Evolutionary conservation across 2,888 invertebrate species (phyloP).

Genomic region (Pomacea canaliculata): DNA sequence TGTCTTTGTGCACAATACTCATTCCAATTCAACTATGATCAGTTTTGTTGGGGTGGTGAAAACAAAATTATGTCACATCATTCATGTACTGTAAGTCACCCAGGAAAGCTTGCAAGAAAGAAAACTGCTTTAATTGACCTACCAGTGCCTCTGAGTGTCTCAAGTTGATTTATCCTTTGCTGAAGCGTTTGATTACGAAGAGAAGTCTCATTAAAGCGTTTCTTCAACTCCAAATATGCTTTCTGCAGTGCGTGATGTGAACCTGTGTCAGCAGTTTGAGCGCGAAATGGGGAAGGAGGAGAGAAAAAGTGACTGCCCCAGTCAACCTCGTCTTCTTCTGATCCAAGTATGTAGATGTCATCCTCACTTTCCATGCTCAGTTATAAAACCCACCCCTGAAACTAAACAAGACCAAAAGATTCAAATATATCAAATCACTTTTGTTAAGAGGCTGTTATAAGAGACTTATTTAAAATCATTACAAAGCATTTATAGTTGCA

Average conservation of each 20-base stretch:
- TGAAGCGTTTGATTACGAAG: not conserved
- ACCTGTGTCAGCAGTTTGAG: not conserved
- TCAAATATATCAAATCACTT: too few species aligned
- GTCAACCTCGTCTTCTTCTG: not conserved
- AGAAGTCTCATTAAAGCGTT: conserved; percentile 11
- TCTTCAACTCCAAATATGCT: conserved; percentile 11
- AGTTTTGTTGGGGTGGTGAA: too few species aligned
- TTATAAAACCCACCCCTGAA: not conserved
- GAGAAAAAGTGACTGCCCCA: not conserved
- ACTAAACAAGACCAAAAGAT: too few species aligned
- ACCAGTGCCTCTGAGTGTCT: not conserved
- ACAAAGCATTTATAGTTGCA: too few species aligned
- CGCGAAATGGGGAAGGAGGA: not conserved
- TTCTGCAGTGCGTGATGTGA: conserved; percentile 20
- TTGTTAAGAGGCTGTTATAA: too few species aligned
- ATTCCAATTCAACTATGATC: too few species aligned
- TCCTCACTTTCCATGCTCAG: conserved; percentile 16
- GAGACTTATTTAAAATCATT: too few species aligned
- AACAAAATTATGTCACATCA: too few species aligned
- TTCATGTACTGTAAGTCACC: too few species aligned
- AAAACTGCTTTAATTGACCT: too few species aligned
- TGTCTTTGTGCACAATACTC: too few species aligned
- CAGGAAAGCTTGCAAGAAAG: too few species aligned
- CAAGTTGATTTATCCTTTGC: not conserved
- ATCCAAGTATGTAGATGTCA: conserved; percentile 12